phyloP scores from a whole-genome alignment of 2,797 vertebrate genomes.

The Trichosurus vulpecula region DNA sequence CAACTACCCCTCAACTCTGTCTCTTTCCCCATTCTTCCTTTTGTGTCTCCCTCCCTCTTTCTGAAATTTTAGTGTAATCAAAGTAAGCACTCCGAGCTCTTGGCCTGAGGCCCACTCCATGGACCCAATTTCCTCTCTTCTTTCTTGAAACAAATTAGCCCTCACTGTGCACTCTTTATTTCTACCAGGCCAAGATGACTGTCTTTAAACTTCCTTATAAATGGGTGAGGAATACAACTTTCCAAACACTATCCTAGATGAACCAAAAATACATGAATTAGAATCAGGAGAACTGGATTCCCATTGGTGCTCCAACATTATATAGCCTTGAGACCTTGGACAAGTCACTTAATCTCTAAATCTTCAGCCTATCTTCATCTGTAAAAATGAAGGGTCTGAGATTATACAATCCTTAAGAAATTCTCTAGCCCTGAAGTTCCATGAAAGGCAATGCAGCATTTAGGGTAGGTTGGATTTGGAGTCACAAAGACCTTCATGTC shows the following conservation, averaged over 20 bases:
- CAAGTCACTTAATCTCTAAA: neutral
- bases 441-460: neutral
- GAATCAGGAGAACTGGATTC: neutral
- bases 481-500: neutral
- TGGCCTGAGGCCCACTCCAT: neutral
- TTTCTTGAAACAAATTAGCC: neutral
- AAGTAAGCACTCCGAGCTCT: neutral
- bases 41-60: neutral
- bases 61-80: neutral
- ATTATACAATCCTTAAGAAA: neutral
- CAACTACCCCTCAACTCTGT: neutral
- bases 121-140: neutral
- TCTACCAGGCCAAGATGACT: neutral
- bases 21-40: neutral
- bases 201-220: neutral
- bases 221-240: neutral
- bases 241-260: fast-evolving
- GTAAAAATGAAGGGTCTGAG: neutral
- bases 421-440: neutral
- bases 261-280: neutral
- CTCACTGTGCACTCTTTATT: neutral
- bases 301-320: neutral
- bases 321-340: neutral
- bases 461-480: neutral
- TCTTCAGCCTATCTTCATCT: neutral